Evolutionary conservation across 2,797 vertebrate species (phyloP).

Genomic region (Hylomyscus alleni): DNA sequence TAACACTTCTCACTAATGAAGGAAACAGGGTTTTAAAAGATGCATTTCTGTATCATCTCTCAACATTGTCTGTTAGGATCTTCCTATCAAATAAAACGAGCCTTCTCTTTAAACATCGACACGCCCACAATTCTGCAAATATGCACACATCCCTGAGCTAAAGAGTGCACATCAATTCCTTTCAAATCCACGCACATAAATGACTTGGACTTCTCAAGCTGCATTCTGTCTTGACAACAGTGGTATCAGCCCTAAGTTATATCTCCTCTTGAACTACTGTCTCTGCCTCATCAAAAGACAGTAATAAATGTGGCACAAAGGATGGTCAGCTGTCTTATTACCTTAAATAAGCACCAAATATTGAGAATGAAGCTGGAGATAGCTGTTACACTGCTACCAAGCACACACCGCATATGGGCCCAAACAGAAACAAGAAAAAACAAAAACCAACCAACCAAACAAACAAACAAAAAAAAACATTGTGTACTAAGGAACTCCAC

Average conservation of each 20-base stretch:
- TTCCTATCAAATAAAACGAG: slow-evolving; percentile 22
- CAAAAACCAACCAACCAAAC: not conserved
- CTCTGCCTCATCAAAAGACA: not conserved
- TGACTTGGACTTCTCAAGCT: not conserved
- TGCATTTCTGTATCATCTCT: not conserved
- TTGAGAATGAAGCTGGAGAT: slow-evolving; percentile 1
- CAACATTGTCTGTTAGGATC: not conserved
- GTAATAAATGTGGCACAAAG: not conserved
- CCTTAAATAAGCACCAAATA: not conserved
- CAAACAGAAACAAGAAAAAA: not conserved
- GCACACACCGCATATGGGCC: not conserved
- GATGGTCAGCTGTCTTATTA: not conserved
- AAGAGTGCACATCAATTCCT: not conserved
- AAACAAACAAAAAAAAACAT: too few species aligned
- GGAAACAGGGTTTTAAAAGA: not conserved
- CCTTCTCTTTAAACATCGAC: slow-evolving; percentile 2
- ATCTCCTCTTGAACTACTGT: not conserved
- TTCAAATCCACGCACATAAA: not conserved
- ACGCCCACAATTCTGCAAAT: not conserved
- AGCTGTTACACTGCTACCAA: not conserved
- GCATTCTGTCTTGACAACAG: not conserved
- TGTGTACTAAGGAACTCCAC: not conserved
- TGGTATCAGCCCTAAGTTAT: not conserved
- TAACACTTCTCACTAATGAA: slow-evolving; percentile 37
- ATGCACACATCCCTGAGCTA: not conserved